These are phyloP conservation scores for Alectura lathami DNA, from an alignment of 2,113 vertebrate genomes.

Conservation along the genomic window DNA sequence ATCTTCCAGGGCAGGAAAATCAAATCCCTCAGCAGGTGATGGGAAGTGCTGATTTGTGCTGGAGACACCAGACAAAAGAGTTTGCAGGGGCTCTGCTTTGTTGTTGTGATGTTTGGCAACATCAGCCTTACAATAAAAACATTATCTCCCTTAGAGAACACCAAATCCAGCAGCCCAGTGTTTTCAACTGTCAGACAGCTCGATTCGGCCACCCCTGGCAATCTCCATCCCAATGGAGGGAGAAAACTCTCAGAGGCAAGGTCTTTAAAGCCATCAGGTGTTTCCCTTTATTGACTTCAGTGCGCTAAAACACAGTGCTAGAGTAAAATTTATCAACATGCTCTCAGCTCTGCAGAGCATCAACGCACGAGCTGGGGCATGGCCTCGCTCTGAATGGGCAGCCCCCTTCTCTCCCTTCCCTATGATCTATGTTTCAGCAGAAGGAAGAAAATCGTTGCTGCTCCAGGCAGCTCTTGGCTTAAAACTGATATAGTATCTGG, in stretches of 20 bases:
- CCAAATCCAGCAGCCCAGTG: background rate
- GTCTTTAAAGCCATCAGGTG: background rate
- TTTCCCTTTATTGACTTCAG: background rate
- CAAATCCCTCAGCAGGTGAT: background rate
- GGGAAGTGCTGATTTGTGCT: fast-evolving
- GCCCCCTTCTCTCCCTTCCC: background rate
- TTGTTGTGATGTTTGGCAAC: background rate
- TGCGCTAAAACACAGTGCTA: background rate
- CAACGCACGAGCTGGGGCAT: background rate
- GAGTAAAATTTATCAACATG: fast-evolving
- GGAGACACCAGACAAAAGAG: background rate
- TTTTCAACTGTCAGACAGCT: background rate
- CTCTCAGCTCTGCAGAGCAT: background rate
- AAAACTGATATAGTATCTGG: background rate
- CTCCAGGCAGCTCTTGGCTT: background rate
- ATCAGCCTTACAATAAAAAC: background rate
- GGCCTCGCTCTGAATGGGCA: background rate
- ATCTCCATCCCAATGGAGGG: background rate
- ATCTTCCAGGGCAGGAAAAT: background rate
- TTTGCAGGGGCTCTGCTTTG: background rate
- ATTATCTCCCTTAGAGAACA: background rate
- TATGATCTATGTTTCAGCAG: background rate
- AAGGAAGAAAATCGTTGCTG: background rate
- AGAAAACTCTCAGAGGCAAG: background rate
- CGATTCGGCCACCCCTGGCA: background rate